Percentiles rank a stretch among this genome's conserved stretches.
Evolutionary conservation across 2,888 invertebrate species (phyloP).

Genomic region (Tholera decimalis): DNA sequence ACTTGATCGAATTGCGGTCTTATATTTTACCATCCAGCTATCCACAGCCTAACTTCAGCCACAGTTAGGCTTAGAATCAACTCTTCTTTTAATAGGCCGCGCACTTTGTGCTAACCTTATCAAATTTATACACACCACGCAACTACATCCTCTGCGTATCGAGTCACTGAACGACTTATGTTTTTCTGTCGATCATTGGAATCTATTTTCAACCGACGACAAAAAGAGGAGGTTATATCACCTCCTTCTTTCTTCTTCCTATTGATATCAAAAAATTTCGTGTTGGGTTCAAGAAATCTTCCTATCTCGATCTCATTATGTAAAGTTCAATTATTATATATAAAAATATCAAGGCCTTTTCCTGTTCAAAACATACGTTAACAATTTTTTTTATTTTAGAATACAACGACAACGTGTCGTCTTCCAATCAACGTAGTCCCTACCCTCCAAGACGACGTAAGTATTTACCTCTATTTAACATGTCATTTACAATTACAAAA

Average conservation of each 20-base stretch:
- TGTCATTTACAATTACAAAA: conserved; percentile 27
- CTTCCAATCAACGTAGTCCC: conserved; percentile 96
- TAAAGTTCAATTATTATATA: no score
- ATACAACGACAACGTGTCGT: conserved; percentile 96
- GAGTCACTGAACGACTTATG: no score
- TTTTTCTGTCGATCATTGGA: no score
- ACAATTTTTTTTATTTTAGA: conserved; percentile 86
- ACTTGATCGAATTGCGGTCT: no score
- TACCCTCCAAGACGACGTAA: conserved; percentile 96
- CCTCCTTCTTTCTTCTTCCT: neutral
- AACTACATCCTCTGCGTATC: no score
- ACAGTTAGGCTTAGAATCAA: no score
- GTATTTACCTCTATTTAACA: conserved; percentile 77
- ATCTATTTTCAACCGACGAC: no score
- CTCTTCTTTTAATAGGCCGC: no score
- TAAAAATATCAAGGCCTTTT: neutral
- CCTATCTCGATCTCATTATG: no score
- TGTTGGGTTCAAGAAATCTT: neutral
- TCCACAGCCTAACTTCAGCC: neutral
- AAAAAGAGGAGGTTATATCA: no score
- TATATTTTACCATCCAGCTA: neutral
- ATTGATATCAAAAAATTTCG: neutral
- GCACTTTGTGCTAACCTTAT: no score
- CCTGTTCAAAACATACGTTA: neutral
- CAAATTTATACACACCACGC: no score